These are phyloP conservation scores for Zophobas morio DNA, from an alignment of 1,140 invertebrate species.

Conservation along the genomic window DNA sequence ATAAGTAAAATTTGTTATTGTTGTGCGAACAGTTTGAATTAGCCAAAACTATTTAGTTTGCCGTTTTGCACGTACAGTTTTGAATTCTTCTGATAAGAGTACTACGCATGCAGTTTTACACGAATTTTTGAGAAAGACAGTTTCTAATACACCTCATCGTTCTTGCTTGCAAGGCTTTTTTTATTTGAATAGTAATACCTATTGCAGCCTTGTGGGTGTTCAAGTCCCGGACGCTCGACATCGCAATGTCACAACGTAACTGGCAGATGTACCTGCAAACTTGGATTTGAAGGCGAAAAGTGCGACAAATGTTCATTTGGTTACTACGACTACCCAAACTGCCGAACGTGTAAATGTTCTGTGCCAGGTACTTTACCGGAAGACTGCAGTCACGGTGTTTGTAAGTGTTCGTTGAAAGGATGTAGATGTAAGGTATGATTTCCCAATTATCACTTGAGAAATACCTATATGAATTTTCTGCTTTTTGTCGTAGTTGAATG, in stretches of 20 bases:
- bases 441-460: too few relatives aligned
- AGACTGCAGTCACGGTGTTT: constrained; percentile 76
- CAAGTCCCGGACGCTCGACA: constrained; percentile 76
- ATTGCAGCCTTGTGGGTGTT: constrained; percentile 82
- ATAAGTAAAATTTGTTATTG: too few relatives aligned
- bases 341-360: constrained; percentile 86
- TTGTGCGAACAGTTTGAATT: too few relatives aligned
- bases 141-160: too few relatives aligned
- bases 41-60: too few relatives aligned
- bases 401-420: constrained; percentile 83
- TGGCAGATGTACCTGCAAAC: constrained; percentile 87
- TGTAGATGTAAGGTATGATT: constrained; percentile 87
- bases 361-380: constrained; percentile 78
- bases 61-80: too few relatives aligned
- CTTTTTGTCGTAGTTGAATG: constrained; percentile 76
- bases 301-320: constrained; percentile 89
- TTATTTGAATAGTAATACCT: not conserved
- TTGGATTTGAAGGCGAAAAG: constrained; percentile 83
- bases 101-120: too few relatives aligned
- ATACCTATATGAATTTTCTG: too few relatives aligned
- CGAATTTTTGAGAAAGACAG: too few relatives aligned
- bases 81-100: too few relatives aligned
- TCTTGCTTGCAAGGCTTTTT: too few relatives aligned
- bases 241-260: constrained; percentile 81
- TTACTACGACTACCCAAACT: constrained; percentile 92